A percentile compares a stretch with the other conserved stretches of the same genome.
These are phyloP conservation scores for Drosophila atripex DNA, from an alignment of 2,888 invertebrate species.

Conservation along the genomic window DNA sequence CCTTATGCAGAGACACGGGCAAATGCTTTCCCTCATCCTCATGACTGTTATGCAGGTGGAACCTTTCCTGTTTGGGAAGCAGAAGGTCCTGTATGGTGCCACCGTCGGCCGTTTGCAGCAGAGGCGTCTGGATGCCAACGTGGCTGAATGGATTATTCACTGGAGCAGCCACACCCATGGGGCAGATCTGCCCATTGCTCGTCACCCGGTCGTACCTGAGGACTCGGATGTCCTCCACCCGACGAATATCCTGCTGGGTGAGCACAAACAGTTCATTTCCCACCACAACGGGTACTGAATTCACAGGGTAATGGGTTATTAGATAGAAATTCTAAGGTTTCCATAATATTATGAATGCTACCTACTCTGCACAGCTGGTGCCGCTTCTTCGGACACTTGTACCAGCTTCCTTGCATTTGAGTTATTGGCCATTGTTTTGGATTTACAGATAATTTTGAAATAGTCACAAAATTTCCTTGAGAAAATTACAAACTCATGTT, in stretches of 20 bases:
- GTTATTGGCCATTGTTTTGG: conserved; percentile 28
- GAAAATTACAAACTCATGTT: neutral
- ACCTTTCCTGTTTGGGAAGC: neutral
- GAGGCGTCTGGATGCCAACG: neutral
- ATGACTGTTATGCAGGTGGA: neutral
- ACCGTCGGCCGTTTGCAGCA: neutral
- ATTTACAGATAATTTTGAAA: conserved; percentile 17
- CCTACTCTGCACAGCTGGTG: conserved; percentile 70
- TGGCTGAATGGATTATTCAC: neutral
- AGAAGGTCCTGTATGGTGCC: conserved; percentile 5
- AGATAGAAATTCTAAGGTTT: neutral
- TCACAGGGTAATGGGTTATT: neutral
- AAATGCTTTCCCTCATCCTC: neutral
- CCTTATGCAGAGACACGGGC: neutral
- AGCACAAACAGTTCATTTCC: conserved; percentile 73
- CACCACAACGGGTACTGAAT: conserved; percentile 74
- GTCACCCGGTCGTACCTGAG: conserved; percentile 62
- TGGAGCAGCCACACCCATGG: neutral
- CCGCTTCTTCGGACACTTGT: conserved; percentile 75
- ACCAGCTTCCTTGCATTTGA: conserved; percentile 44
- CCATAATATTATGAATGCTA: neutral
- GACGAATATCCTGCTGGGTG: conserved; percentile 80
- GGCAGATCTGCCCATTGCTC: conserved; percentile 47
- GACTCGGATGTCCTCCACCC: conserved; percentile 73
- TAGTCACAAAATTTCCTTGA: neutral